Percentiles rank a stretch among this genome's conserved stretches.
These are phyloP conservation scores for Galaxea fascicularis DNA, from an alignment of 92 coral and sea anemone species.

Conservation along the genomic window DNA sequence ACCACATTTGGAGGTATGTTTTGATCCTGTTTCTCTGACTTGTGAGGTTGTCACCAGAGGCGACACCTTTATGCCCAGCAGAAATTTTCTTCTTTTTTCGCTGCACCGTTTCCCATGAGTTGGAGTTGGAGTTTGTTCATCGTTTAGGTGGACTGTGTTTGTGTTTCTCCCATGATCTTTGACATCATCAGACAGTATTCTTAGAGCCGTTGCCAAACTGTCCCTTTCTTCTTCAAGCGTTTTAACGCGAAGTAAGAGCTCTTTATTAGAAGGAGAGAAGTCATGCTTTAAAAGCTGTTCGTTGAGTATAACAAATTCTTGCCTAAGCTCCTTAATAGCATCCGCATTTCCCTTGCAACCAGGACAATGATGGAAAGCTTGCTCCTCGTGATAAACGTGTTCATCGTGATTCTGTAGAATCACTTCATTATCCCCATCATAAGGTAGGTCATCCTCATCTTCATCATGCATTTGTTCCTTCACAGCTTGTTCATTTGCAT, in stretches of 20 bases:
- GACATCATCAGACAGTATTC: slow-evolving; percentile 3
- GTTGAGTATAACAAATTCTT: slow-evolving; percentile 15
- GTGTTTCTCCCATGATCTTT: slow-evolving; percentile 6
- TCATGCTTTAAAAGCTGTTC: background rate
- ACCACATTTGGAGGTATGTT: slow-evolving; percentile 15
- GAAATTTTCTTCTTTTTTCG: background rate
- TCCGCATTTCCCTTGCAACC: slow-evolving; percentile 16
- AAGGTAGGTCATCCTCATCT: slow-evolving; percentile 6
- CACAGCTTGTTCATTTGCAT: slow-evolving; percentile 14
- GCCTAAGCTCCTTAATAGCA: slow-evolving; percentile 21
- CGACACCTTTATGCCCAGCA: slow-evolving; percentile 2
- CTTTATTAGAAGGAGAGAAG: slow-evolving; percentile 18
- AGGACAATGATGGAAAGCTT: slow-evolving; percentile 5
- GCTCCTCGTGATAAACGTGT: background rate
- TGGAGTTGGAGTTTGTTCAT: background rate
- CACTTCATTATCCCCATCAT: slow-evolving; percentile 12
- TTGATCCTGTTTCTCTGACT: background rate
- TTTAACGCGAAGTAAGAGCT: background rate
- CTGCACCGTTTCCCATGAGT: background rate
- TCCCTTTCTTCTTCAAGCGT: slow-evolving; percentile 8
- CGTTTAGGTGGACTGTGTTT: slow-evolving; percentile 4
- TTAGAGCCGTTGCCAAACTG: background rate
- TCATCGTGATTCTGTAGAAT: slow-evolving; percentile 19
- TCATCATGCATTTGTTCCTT: slow-evolving; percentile 8
- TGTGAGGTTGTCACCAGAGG: slow-evolving; percentile 4